These are phyloP conservation scores for Chymomyza procnemis DNA, from an alignment of 2,888 invertebrate species.

Conservation along the genomic window DNA sequence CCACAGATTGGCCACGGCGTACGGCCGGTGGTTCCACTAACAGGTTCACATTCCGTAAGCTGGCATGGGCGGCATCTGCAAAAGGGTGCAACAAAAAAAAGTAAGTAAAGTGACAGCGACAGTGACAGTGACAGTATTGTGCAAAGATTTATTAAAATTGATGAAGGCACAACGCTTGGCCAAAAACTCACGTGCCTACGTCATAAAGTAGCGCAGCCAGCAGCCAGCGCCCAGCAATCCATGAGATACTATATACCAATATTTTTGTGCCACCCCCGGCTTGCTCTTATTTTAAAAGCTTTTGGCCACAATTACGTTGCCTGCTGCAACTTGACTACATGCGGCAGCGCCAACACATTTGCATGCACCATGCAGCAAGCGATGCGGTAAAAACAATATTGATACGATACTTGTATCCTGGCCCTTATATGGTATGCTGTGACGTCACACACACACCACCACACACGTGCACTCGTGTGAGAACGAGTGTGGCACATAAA, in stretches of 20 bases:
- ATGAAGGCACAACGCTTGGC: conserved; percentile 26
- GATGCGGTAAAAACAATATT: conserved; percentile 61
- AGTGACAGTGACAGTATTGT: conserved; percentile 1
- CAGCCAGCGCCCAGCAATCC: no score
- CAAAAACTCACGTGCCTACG: conserved; percentile 1
- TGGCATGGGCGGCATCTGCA: conserved; percentile 80
- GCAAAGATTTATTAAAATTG: conserved; percentile 56
- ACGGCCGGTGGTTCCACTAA: conserved; percentile 83
- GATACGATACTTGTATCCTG: conserved; percentile 35
- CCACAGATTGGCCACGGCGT: conserved; percentile 82
- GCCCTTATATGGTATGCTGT: background rate
- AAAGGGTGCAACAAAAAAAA: conserved; percentile 45
- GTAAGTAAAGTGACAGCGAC: conserved; percentile 1
- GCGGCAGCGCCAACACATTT: conserved; percentile 41
- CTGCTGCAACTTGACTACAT: conserved; percentile 30
- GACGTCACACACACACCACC: background rate
- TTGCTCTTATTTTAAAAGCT: background rate
- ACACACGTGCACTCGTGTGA: no score
- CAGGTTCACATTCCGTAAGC: conserved; percentile 78
- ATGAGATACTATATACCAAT: background rate
- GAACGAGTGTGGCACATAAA: conserved; percentile 34
- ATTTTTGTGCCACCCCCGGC: background rate
- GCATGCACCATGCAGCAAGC: conserved; percentile 36
- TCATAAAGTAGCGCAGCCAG: background rate
- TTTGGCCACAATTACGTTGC: background rate